phyloP scores from a whole-genome alignment of 2,797 vertebrate species.

The Lycodopsis pacificus region DNA sequence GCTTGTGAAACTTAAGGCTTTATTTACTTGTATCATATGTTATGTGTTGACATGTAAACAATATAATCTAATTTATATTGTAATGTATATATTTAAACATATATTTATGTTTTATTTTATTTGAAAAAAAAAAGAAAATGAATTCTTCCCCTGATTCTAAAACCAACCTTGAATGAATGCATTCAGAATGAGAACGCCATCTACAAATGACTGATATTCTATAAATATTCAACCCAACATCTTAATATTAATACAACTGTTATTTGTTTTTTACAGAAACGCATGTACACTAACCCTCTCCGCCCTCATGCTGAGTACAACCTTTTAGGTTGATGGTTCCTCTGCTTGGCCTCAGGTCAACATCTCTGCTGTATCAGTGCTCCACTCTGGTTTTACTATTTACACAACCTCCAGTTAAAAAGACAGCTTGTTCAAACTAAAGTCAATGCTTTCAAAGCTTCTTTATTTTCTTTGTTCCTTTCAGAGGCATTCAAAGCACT shows the following conservation, averaged over 20 bases:
- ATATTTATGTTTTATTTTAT: not conserved
- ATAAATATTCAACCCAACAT: not conserved
- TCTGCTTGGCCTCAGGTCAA: too few relatives aligned
- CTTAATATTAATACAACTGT: not conserved
- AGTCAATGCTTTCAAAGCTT: not conserved
- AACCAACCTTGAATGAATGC: not conserved
- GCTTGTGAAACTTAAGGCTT: not conserved
- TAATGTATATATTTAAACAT: too few relatives aligned
- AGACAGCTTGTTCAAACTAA: not conserved
- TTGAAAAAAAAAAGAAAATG: too few relatives aligned
- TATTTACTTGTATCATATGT: not conserved
- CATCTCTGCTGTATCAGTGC: too few relatives aligned
- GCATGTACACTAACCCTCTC: not conserved
- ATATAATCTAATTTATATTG: too few relatives aligned
- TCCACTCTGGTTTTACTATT: not conserved
- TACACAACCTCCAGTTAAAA: not conserved
- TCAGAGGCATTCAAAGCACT: not conserved
- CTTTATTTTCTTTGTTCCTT: not conserved
- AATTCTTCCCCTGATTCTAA: not conserved
- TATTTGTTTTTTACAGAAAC: not conserved
- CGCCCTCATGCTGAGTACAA: too few relatives aligned
- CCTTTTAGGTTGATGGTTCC: too few relatives aligned
- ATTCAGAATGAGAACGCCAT: not conserved
- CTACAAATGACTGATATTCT: not conserved
- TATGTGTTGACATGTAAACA: not conserved